phyloP scores from a whole-genome alignment of 2,797 vertebrate genomes.

The Lacerta agilis region DNA sequence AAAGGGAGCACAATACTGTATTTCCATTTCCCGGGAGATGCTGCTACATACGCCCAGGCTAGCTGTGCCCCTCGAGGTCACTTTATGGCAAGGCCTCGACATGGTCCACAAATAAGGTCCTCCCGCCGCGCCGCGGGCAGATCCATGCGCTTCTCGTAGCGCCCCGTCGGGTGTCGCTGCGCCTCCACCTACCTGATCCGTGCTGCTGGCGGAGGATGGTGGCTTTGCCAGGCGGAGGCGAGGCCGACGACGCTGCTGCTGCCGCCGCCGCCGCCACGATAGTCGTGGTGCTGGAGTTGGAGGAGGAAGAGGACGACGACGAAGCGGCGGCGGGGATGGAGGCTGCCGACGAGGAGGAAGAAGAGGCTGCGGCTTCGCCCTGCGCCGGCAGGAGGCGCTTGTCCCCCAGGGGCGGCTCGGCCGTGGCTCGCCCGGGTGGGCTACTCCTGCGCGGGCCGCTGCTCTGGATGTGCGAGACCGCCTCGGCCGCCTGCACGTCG shows the following conservation, averaged over 20 bases:
- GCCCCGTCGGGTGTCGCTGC: conserved; percentile 68
- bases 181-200: conserved; percentile 82
- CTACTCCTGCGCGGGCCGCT: conserved; percentile 83
- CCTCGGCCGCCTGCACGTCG: conserved; percentile 91
- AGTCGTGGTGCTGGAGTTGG: conserved; percentile 75
- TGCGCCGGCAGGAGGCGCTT: conserved; percentile 69
- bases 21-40: neutral
- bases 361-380: conserved; percentile 37
- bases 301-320: conserved; percentile 41
- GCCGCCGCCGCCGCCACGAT: neutral
- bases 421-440: conserved; percentile 73
- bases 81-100: neutral
- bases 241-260: conserved; percentile 80
- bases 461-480: conserved; percentile 92
- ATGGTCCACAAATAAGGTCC: neutral
- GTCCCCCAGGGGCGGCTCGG: conserved; percentile 70
- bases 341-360: conserved; percentile 49
- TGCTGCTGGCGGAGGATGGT: conserved; percentile 86
- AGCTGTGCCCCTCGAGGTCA: fast-evolving
- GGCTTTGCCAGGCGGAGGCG: conserved; percentile 79
- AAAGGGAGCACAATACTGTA: neutral
- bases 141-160: neutral
- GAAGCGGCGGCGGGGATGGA: conserved; percentile 66
- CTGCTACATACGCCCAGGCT: neutral
- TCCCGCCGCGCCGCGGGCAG: neutral